A percentile compares a stretch with the other conserved stretches of the same genome.
Conservation (phyloP, 2,113 vertebrate species). For the Lepisosteus oculatus region DNA sequence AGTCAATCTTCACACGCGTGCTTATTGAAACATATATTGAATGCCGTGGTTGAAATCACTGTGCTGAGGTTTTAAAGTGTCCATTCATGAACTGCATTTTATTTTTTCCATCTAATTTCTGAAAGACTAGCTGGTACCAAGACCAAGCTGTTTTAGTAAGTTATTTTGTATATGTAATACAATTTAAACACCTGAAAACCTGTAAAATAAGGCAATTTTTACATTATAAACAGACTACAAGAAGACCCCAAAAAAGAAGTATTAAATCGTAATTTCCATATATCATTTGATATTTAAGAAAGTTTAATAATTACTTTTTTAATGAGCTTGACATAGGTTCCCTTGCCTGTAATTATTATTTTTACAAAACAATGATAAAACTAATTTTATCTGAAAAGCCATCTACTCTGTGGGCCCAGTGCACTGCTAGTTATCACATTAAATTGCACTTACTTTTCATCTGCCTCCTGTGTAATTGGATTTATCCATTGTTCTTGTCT, state of each 20-base stretch:
- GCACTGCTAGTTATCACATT: not conserved
- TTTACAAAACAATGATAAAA: constrained; percentile 13
- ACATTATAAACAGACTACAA: not conserved
- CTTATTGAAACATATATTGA: too few relatives aligned
- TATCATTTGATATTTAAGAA: constrained; percentile 5
- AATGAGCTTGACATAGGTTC: constrained; percentile 8
- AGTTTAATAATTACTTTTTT: not conserved
- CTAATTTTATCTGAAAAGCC: constrained; percentile 10
- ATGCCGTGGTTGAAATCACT: too few relatives aligned
- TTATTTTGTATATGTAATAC: too few relatives aligned
- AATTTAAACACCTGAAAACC: too few relatives aligned
- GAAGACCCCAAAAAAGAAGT: not conserved
- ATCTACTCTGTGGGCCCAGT: not conserved
- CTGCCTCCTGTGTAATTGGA: constrained; percentile 14
- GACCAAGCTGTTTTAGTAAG: too few relatives aligned
- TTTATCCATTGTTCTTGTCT: not conserved
- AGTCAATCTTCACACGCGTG: too few relatives aligned
- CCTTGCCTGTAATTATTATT: constrained; percentile 10
- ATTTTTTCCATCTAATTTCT: too few relatives aligned
- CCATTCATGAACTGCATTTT: too few relatives aligned
- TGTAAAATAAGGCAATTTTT: not conserved
- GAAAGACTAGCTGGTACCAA: too few relatives aligned
- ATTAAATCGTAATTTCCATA: constrained; percentile 3
- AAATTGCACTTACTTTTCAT: constrained; percentile 10
- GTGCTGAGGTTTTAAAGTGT: too few relatives aligned